These are phyloP conservation scores for Athene noctua DNA, from an alignment of 2,113 vertebrate species.

Conservation along the genomic window DNA sequence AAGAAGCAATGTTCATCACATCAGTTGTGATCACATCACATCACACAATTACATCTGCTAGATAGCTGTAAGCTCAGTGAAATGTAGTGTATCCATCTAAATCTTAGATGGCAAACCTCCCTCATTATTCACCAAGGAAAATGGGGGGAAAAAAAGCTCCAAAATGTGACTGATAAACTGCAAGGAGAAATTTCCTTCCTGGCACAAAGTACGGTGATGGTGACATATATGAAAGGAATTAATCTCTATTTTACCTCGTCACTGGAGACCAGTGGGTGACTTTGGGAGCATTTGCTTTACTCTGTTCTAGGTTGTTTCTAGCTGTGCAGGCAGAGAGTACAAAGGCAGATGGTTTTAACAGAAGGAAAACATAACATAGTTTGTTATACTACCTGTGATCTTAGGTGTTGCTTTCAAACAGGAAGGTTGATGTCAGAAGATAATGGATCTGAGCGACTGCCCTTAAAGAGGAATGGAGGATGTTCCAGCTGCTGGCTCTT, in stretches of 20 bases:
- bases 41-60: background rate
- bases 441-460: background rate
- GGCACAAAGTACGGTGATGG: background rate
- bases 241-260: background rate
- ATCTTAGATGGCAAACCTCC: background rate
- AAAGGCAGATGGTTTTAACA: background rate
- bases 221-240: background rate
- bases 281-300: background rate
- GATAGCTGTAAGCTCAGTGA: background rate
- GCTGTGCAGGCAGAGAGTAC: background rate
- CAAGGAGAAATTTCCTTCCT: background rate
- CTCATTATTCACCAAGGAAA: background rate
- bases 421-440: background rate
- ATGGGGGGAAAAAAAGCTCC: fast-evolving
- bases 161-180: background rate
- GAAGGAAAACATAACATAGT: background rate
- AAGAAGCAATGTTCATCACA: background rate
- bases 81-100: background rate
- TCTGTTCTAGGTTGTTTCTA: background rate
- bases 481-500: background rate
- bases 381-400: background rate
- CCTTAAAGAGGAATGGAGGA: background rate
- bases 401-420: background rate
- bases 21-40: no score
- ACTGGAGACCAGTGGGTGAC: background rate